phyloP scores from a whole-genome alignment of 2,888 invertebrate species.

The Andricus quercusramuli region DNA sequence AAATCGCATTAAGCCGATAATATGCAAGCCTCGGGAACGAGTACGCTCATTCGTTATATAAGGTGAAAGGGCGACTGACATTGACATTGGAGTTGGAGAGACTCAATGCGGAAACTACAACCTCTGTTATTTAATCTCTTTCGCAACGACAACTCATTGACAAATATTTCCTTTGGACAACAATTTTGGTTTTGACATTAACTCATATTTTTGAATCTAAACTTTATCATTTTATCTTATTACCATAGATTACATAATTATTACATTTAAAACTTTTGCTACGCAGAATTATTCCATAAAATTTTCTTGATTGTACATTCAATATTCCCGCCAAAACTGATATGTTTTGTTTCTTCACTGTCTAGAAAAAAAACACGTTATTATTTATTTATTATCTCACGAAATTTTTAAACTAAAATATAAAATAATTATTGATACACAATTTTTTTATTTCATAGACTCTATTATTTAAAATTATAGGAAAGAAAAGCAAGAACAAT shows the following conservation, averaged over 20 bases:
- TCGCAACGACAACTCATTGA: constrained; percentile 69
- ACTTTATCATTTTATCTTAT: neutral
- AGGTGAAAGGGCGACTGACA: constrained; percentile 78
- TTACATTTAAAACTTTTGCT: neutral
- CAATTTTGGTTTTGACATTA: neutral
- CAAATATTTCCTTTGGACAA: constrained; percentile 42
- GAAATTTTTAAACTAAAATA: too few relatives aligned
- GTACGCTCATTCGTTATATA: constrained; percentile 73
- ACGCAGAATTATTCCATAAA: neutral
- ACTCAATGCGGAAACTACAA: constrained; percentile 73
- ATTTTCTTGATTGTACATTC: neutral
- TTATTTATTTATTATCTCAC: too few relatives aligned
- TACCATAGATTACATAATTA: neutral
- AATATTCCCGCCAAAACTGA: neutral
- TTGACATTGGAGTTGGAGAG: constrained; percentile 77
- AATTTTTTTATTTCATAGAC: too few relatives aligned
- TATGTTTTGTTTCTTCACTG: neutral
- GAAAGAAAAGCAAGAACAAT: too few relatives aligned
- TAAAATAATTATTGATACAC: too few relatives aligned
- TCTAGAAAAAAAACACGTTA: too few relatives aligned
- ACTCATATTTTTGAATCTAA: neutral
- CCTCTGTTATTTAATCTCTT: constrained; percentile 77
- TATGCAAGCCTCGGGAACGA: constrained; percentile 61
- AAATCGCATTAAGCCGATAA: constrained; percentile 64
- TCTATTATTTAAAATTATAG: too few relatives aligned